Evolutionary conservation across 2,888 invertebrate species (phyloP).

Genomic region (Athalia rosae): DNA sequence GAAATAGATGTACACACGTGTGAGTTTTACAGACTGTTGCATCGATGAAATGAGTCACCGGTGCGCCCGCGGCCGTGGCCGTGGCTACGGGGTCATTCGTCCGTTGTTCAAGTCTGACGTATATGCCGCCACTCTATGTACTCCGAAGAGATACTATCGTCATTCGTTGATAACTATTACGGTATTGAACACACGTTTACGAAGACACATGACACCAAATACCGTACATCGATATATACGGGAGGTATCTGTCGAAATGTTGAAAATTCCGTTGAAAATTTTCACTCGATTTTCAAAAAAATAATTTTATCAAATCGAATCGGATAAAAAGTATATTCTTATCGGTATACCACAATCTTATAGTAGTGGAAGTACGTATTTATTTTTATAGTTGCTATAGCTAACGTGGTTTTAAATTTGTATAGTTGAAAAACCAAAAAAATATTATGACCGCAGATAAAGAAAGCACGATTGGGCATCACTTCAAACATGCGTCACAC

Average conservation of each 20-base stretch:
- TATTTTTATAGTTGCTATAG: no score
- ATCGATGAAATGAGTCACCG: slow-evolving; percentile 61
- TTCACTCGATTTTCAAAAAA: no score
- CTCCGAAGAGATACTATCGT: not conserved
- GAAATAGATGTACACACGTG: not conserved
- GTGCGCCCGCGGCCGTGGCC: slow-evolving; percentile 48
- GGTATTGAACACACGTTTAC: not conserved
- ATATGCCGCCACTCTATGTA: not conserved
- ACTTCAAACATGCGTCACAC: slow-evolving; percentile 1
- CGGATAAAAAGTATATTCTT: no score
- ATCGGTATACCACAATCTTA: no score
- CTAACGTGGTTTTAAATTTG: no score
- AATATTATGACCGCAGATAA: slow-evolving; percentile 2
- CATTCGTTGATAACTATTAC: not conserved
- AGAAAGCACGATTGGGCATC: slow-evolving; percentile 13
- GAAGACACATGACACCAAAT: no score
- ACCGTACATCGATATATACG: no score
- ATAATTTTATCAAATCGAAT: no score
- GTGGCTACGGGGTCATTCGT: slow-evolving; percentile 47
- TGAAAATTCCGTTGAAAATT: no score
- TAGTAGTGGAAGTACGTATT: no score
- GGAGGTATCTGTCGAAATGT: no score
- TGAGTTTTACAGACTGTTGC: slow-evolving; percentile 4
- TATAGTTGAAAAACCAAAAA: not conserved
- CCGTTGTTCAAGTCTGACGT: slow-evolving; percentile 38